Conservation (phyloP, 2,113 vertebrate species). For the Bos javanicus region DNA sequence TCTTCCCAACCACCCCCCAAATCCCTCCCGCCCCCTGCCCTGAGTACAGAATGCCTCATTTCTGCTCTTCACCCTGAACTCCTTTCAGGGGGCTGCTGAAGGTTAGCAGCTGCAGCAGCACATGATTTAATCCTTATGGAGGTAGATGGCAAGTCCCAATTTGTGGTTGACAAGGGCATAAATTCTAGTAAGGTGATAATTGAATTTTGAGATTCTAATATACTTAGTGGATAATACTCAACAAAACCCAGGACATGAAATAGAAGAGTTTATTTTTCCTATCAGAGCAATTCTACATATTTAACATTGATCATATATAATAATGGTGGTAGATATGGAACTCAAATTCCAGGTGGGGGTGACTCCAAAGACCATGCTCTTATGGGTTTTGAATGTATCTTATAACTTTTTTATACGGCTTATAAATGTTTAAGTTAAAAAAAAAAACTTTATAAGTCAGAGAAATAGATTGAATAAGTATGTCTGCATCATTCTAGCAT, state of each 20-base stretch:
- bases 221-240: not conserved
- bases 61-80: not conserved
- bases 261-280: not conserved
- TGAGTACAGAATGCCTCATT: too few relatives aligned
- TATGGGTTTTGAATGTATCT: not conserved
- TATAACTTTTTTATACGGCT: not conserved
- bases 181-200: not conserved
- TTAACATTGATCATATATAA: not conserved
- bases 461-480: not conserved
- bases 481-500: not conserved
- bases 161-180: not conserved
- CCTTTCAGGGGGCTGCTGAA: not conserved
- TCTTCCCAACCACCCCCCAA: not conserved
- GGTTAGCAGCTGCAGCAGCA: not conserved
- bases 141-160: not conserved
- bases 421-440: not conserved
- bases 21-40: rapidly evolving
- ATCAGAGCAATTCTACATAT: not conserved
- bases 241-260: not conserved
- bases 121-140: not conserved
- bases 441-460: not conserved
- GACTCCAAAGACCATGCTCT: not conserved
- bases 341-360: not conserved
- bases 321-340: not conserved
- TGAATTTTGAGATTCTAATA: not conserved